Base-by-base conservation (phyloP, 2,113 vertebrate species). In the Cyanoderma ruficeps region DNA sequence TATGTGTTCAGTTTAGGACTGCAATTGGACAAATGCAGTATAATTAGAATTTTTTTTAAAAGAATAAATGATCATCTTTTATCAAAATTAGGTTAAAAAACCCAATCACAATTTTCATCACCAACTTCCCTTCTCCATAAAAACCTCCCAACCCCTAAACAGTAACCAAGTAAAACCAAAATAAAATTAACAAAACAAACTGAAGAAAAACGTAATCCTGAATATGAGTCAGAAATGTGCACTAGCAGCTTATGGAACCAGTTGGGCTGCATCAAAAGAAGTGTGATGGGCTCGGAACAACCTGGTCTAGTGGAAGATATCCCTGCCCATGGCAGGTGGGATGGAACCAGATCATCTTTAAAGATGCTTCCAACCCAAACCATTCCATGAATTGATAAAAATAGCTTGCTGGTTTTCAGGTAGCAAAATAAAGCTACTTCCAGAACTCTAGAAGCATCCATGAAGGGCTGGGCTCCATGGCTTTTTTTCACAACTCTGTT, bases 51-150 rank as follows among this genome's bases (percentile, higher is more conserved):
- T 15, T 39, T 68, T 19, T 1, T 3, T 5, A 63, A 63, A 63
- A 3, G 0, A 57, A 63, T 9, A 41, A 56, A 79, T 9, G 0
- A 56, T 18, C 1, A 9, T 50, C 6, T 42, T 80, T 2, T n/a
- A 27, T 61, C 28, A 28, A 78, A 78, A 55, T 52, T 10, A 44
- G 3, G 3, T 47, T 16, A 17, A 52, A 70, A 67, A 90, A 87
- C 1, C 0, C 0, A 6, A 8, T 6, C 33, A 65, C 20, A 22
- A 7, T 17, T 46, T 14, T 25, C 9, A 47, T 19, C 13, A 64
- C 20, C 17, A 50, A 11, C 39, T 44, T 23, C 20, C 5, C 9
- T 5, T 27, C 24, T 24, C 24, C 15, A 8, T 11, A 13, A 18
- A 6, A 21, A n/a, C 1, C 30, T 56, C 10, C 13, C 10, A 65